Conservation (phyloP, 2,888 invertebrate species). For the Agelastica alni region DNA sequence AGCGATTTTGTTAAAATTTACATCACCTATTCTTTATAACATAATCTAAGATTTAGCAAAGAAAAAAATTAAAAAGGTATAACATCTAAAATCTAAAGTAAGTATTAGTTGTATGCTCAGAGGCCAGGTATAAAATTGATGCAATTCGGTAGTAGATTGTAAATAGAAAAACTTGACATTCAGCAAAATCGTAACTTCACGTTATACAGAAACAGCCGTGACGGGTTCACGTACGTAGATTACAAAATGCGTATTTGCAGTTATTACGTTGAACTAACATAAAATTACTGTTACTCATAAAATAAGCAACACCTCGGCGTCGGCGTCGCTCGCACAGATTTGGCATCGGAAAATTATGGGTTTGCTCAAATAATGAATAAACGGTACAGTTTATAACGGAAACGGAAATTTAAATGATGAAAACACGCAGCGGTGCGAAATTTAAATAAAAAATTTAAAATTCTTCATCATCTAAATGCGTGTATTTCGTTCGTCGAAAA, state of each 20-base stretch:
- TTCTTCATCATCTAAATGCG: no score
- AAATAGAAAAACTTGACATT: conserved; percentile 3
- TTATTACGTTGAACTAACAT: neutral
- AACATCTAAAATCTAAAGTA: no score
- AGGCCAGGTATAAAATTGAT: neutral
- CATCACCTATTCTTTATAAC: no score
- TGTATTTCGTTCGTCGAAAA: no score
- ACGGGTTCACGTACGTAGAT: neutral
- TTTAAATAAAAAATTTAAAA: no score
- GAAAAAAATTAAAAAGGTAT: no score
- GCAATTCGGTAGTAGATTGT: neutral
- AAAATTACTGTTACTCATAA: neutral
- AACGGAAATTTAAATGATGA: no score
- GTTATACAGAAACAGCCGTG: neutral
- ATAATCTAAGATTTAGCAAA: no score
- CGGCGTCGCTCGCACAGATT: neutral
- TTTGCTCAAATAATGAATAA: neutral
- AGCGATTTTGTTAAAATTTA: no score
- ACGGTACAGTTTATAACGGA: no score
- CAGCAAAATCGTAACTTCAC: neutral
- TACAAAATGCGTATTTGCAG: conserved; percentile 5
- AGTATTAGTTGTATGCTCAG: neutral
- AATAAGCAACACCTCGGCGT: neutral
- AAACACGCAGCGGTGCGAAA: no score
- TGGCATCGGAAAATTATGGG: neutral